phyloP scores from a whole-genome alignment of 2,797 vertebrate genomes.

The Pachyuromys duprasi region DNA sequence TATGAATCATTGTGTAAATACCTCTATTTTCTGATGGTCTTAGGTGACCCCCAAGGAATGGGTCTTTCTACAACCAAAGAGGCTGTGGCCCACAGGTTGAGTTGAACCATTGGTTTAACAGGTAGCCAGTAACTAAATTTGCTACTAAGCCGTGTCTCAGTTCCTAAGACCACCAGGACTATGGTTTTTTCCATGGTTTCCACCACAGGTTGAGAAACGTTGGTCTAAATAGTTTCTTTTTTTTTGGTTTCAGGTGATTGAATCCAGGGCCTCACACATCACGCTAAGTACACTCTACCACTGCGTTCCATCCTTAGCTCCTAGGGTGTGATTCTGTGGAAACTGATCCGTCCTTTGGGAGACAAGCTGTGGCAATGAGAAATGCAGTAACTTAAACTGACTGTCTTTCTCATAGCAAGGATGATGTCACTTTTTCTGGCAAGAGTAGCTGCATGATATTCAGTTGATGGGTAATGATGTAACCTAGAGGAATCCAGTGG shows the following conservation, averaged over 20 bases:
- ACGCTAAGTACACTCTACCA: background rate
- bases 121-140: background rate
- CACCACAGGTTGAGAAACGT: background rate
- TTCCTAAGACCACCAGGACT: background rate
- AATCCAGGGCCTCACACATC: background rate
- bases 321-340: background rate
- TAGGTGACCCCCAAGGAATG: too few relatives aligned
- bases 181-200: background rate
- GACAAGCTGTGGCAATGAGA: background rate
- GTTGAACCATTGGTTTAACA: background rate
- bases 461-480: background rate
- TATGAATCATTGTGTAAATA: too few relatives aligned
- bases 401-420: background rate
- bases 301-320: too few relatives aligned
- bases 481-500: background rate
- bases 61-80: too few relatives aligned
- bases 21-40: background rate
- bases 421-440: background rate
- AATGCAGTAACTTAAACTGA: background rate
- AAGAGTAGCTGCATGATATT: background rate
- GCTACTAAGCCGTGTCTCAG: background rate
- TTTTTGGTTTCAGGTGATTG: background rate
- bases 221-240: background rate
- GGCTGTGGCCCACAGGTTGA: background rate
- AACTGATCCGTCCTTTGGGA: background rate